Base-by-base conservation (phyloP, 2,888 invertebrate species). In the Pseudeuparius sepicola region DNA sequence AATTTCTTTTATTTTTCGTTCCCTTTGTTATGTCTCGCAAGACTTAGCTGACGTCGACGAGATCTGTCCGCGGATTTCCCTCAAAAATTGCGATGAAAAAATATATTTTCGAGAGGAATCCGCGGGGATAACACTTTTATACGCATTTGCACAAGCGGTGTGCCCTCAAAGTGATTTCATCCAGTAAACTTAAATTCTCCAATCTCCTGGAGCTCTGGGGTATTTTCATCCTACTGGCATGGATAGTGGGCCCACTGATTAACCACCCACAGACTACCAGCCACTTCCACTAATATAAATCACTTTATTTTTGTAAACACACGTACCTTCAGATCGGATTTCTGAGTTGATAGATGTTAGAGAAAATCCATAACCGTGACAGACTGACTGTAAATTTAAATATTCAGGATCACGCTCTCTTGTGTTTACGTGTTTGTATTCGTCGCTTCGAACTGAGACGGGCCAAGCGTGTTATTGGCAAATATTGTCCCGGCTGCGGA, bases 191-290 rank as follows among this genome's bases (percentile, higher is more conserved):
- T n/a, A n/a, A n/a, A n/a, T n/a, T n/a, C n/a, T n/a, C n/a, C n/a
- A n/a, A n/a, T n/a, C n/a, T n/a, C n/a, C n/a, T n/a, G n/a, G n/a
- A n/a, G n/a, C n/a, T n/a, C n/a, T n/a, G n/a, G n/a, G n/a, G n/a
- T n/a, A n/a, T n/a, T n/a, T n/a, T n/a, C n/a, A n/a, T n/a, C n/a
- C n/a, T n/a, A n/a, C n/a, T n/a, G n/a, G n/a, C n/a, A n/a, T n/a
- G n/a, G n/a, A n/a, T n/a, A n/a, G n/a, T n/a, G n/a, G n/a, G n/a
- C n/a, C n/a, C n/a, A n/a, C n/a, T n/a, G n/a, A n/a, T n/a, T n/a
- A 54, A 54, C 54, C 54, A 56, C 50, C 52, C 49, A 51, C 49
- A 55, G 52, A 59, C 58, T 60, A 60, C 58, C 54, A 56, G 54
- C 55, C 59, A 57, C 54, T 55, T 58, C 53, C 55, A 54, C 52